Conservation (phyloP, 2,888 invertebrate genomes). For the Deroplatys truncata region DNA sequence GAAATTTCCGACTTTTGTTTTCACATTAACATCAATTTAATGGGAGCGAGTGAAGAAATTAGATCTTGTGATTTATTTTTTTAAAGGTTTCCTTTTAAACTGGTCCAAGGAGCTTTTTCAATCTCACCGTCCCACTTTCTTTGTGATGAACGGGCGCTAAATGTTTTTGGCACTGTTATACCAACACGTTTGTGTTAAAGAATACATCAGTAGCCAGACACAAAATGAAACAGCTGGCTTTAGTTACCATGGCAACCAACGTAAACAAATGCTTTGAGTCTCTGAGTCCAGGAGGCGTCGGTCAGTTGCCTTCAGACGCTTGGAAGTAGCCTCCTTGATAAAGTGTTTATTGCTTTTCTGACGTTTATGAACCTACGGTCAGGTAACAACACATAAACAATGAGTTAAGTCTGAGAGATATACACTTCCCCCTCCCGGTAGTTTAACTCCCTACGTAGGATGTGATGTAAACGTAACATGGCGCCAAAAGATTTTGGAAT, state of each 20-base stretch:
- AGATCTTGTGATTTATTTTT: neutral
- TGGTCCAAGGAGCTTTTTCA: neutral
- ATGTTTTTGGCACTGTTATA: neutral
- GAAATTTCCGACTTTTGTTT: neutral
- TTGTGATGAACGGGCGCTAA: neutral
- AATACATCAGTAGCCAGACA: neutral
- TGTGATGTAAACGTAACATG: too few relatives aligned
- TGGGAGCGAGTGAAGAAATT: neutral
- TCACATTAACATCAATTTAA: neutral
- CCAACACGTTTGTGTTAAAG: neutral
- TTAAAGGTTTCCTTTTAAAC: neutral
- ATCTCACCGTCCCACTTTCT: neutral
- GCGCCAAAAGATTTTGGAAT: too few relatives aligned
- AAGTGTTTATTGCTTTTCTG: too few relatives aligned
- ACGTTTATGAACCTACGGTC: too few relatives aligned
- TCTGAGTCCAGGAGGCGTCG: neutral
- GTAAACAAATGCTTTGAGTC: neutral
- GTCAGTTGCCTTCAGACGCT: neutral
- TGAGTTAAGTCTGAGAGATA: too few relatives aligned
- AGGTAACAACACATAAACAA: too few relatives aligned
- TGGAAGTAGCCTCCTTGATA: neutral
- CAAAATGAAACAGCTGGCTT: neutral
- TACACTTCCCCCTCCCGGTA: too few relatives aligned
- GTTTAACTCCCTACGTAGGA: too few relatives aligned
- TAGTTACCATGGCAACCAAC: neutral